These are phyloP conservation scores for Periplaneta americana DNA, from an alignment of 1,140 invertebrate species.

Conservation along the genomic window DNA sequence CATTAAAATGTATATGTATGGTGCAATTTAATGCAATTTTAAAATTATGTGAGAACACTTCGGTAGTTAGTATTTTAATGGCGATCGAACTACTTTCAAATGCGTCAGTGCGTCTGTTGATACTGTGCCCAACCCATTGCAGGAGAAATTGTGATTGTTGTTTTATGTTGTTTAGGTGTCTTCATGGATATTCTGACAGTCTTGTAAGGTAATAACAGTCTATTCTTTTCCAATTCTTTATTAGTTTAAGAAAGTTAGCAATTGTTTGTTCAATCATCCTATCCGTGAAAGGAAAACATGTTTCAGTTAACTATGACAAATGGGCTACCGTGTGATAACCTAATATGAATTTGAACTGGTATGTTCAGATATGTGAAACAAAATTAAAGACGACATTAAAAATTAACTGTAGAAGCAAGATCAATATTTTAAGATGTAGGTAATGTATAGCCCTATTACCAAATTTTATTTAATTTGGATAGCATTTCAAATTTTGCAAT, in stretches of 20 bases:
- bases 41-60: not conserved
- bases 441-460: too few species aligned
- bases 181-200: not conserved
- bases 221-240: not conserved
- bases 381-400: too few species aligned
- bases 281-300: not conserved
- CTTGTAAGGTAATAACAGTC: not conserved
- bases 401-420: too few species aligned
- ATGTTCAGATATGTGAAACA: too few species aligned
- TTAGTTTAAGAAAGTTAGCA: not conserved
- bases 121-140: not conserved
- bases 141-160: not conserved
- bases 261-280: not conserved
- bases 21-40: too few species aligned
- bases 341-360: too few species aligned
- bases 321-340: not conserved
- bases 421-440: too few species aligned
- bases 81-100: not conserved
- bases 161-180: not conserved
- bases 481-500: too few species aligned
- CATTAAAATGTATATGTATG: too few species aligned
- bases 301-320: not conserved
- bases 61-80: not conserved
- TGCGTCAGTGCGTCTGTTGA: not conserved
- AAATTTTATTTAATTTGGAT: too few species aligned